These are phyloP conservation scores for Carapus acus DNA, from an alignment of 2,797 vertebrate species.

Conservation along the genomic window DNA sequence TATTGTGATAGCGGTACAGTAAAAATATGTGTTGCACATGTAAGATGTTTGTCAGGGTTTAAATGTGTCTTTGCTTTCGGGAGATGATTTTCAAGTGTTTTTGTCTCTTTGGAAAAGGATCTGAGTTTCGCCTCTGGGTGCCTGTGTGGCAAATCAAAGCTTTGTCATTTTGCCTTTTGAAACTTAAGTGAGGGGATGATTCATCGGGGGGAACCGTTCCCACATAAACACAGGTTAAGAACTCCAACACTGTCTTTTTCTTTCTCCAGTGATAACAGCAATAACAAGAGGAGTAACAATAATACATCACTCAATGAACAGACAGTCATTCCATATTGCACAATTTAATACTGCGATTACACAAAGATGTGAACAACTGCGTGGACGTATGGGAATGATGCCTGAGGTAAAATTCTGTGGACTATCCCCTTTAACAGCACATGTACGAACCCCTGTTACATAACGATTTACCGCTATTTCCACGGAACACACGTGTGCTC, in stretches of 20 bases:
- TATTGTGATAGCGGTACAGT: conserved; percentile 1
- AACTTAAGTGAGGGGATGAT: conserved; percentile 24
- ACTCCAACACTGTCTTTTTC: conserved; percentile 5
- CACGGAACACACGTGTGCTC: conserved; percentile 43
- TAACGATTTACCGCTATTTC: conserved; percentile 54
- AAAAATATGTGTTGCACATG: too few species aligned
- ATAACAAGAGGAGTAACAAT: conserved; percentile 19
- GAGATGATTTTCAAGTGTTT: conserved; percentile 14
- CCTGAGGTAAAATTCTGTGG: conserved; percentile 66
- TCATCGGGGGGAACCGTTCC: conserved; percentile 18
- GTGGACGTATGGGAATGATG: conserved; percentile 60
- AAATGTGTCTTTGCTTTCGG: conserved; percentile 3
- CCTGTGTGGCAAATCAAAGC: conserved; percentile 49
- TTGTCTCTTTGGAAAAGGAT: conserved; percentile 29
- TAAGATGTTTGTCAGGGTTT: neutral
- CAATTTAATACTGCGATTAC: conserved; percentile 73
- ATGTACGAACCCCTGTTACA: conserved; percentile 64
- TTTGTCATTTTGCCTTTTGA: conserved; percentile 38
- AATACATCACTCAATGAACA: conserved; percentile 54
- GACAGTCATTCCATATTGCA: conserved; percentile 63
- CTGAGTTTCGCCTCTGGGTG: conserved; percentile 38
- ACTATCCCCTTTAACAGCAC: conserved; percentile 60
- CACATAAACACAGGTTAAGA: neutral
- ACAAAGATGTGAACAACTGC: conserved; percentile 66
- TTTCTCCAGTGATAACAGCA: conserved; percentile 5